Evolutionary conservation across 64 coral and sea anemone species (phyloP).

Genomic region (Acropora yongei): DNA sequence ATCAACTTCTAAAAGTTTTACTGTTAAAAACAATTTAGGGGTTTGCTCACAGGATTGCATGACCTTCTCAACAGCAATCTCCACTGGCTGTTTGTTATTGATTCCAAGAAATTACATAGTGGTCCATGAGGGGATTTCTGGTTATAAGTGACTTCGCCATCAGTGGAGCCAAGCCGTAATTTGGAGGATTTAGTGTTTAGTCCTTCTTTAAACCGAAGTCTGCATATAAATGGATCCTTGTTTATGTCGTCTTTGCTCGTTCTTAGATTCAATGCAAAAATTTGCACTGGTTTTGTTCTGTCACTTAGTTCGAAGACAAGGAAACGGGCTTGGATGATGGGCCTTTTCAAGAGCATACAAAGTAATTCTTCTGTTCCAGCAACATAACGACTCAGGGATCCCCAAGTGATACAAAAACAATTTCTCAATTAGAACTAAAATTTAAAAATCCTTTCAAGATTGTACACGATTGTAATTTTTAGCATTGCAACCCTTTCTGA

Average conservation of each 20-base stretch:
- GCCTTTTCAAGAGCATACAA: conserved; percentile 40
- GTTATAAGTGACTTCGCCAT: neutral
- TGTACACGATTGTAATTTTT: neutral
- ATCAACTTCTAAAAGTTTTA: neutral
- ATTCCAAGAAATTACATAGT: conserved; percentile 46
- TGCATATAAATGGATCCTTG: conserved; percentile 15
- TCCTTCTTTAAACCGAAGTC: conserved; percentile 42
- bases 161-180: conserved; percentile 1
- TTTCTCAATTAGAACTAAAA: neutral
- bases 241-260: conserved; percentile 8
- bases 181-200: conserved; percentile 38
- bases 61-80: conserved; percentile 19
- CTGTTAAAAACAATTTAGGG: conserved; percentile 23
- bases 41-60: conserved; percentile 21
- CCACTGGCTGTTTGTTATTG: conserved; percentile 34
- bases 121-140: neutral
- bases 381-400: conserved; percentile 1
- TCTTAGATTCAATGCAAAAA: conserved; percentile 13
- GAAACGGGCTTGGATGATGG: conserved; percentile 26
- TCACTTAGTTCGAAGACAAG: neutral
- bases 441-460: neutral
- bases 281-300: neutral
- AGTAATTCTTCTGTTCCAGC: conserved; percentile 41
- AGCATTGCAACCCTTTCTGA: neutral
- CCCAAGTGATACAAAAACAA: conserved; percentile 36